These are phyloP conservation scores for Oncorhynchus nerka DNA, from an alignment of 2,113 vertebrate genomes.

Conservation along the genomic window DNA sequence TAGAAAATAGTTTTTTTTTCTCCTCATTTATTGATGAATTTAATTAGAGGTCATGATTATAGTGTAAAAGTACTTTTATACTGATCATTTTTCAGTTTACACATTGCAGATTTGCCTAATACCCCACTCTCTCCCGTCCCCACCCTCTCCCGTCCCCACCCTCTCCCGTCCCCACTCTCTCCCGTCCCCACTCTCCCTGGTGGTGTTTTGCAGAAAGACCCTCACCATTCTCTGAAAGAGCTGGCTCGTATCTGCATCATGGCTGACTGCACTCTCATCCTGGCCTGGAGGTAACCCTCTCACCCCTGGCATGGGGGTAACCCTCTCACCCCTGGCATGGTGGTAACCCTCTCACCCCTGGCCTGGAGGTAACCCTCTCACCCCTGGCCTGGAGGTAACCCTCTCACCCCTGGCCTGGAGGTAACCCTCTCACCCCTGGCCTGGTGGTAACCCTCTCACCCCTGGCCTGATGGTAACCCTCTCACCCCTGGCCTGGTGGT, in stretches of 20 bases:
- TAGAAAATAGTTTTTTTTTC: too few relatives aligned
- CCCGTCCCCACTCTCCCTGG: neutral
- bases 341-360: conserved; percentile 69
- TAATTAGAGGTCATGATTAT: neutral
- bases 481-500: conserved; percentile 58
- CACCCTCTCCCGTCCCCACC: too few relatives aligned
- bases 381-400: conserved; percentile 86
- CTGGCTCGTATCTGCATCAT: conserved; percentile 88
- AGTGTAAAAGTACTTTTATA: neutral
- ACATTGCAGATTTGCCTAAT: neutral
- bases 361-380: too few relatives aligned
- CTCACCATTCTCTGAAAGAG: conserved; percentile 83
- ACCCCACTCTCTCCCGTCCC: too few relatives aligned
- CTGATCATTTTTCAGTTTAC: neutral
- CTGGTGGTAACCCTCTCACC: conserved; percentile 80
- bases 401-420: neutral
- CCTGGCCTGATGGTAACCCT: too few relatives aligned
- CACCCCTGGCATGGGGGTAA: too few relatives aligned
- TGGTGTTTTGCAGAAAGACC: conserved; percentile 78
- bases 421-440: conserved; percentile 59
- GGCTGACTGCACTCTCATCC: conserved; percentile 86
- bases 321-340: conserved; percentile 74
- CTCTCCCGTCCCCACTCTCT: too few relatives aligned
- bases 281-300: conserved; percentile 86
- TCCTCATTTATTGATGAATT: too few relatives aligned